These are phyloP conservation scores for Corynorhinus townsendii DNA, from an alignment of 2,113 vertebrate genomes.

Conservation along the genomic window DNA sequence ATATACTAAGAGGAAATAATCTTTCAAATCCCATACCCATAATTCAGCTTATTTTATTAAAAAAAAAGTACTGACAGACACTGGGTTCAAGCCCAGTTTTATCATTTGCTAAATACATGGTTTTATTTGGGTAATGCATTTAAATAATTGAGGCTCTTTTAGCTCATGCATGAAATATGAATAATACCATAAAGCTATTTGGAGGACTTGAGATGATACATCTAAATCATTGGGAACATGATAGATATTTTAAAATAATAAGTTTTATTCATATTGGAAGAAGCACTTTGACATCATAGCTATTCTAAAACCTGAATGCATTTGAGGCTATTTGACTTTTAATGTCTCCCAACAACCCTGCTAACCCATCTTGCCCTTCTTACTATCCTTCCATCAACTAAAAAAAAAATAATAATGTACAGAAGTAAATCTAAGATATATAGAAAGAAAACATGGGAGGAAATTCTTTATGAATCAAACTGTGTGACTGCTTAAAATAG, in stretches of 20 bases:
- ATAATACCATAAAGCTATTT: neutral
- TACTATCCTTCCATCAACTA: neutral
- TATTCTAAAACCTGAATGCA: neutral
- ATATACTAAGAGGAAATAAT: neutral
- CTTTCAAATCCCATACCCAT: neutral
- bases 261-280: neutral
- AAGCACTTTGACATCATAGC: neutral
- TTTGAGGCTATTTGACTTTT: neutral
- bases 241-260: neutral
- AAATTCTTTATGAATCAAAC: conserved; percentile 8
- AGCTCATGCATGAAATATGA: neutral
- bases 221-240: neutral
- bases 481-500: neutral
- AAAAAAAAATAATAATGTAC: neutral
- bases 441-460: neutral
- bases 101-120: neutral
- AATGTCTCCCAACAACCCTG: neutral
- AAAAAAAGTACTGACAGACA: neutral
- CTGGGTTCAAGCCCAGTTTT: neutral
- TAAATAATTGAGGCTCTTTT: neutral
- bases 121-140: neutral
- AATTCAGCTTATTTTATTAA: neutral
- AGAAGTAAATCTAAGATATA: neutral
- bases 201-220: neutral
- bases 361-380: neutral